These are phyloP conservation scores for Conchocele bisecta DNA, from an alignment of 2,888 invertebrate species.

Conservation along the genomic window DNA sequence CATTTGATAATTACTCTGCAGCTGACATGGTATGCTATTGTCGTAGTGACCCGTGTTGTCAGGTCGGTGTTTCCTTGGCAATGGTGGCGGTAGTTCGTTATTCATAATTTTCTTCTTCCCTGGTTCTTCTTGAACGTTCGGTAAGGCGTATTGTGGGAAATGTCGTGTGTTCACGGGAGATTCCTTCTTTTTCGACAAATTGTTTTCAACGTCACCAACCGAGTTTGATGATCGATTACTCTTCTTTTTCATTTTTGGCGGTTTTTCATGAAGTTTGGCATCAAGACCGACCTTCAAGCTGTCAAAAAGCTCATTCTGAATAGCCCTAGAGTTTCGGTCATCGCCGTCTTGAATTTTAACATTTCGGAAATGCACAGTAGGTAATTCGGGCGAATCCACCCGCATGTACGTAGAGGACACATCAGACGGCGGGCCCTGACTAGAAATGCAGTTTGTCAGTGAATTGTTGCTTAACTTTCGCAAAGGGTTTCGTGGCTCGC, in stretches of 20 bases:
- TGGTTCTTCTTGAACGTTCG: neutral
- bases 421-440: slow-evolving; percentile 64
- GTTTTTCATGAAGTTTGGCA: slow-evolving; percentile 36
- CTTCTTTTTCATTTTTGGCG: slow-evolving; percentile 39
- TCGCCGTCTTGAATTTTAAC: slow-evolving; percentile 65
- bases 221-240: slow-evolving; percentile 24
- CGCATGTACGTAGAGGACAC: slow-evolving; percentile 62
- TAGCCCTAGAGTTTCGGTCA: slow-evolving; percentile 53
- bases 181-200: neutral
- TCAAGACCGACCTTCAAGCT: slow-evolving; percentile 66
- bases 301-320: slow-evolving; percentile 76
- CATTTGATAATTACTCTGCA: no score
- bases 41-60: slow-evolving; percentile 37
- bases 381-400: slow-evolving; percentile 79
- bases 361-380: slow-evolving; percentile 80
- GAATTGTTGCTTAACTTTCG: slow-evolving; percentile 71
- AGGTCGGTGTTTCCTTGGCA: slow-evolving; percentile 40
- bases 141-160: neutral
- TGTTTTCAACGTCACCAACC: slow-evolving; percentile 1
- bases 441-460: slow-evolving; percentile 68
- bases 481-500: slow-evolving; percentile 68
- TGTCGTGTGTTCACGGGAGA: slow-evolving; percentile 1
- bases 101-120: slow-evolving; percentile 23
- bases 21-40: slow-evolving; percentile 10
- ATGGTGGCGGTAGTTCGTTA: slow-evolving; percentile 52